phyloP scores from a whole-genome alignment of 2,797 vertebrate species.

The Siniperca undulata region DNA sequence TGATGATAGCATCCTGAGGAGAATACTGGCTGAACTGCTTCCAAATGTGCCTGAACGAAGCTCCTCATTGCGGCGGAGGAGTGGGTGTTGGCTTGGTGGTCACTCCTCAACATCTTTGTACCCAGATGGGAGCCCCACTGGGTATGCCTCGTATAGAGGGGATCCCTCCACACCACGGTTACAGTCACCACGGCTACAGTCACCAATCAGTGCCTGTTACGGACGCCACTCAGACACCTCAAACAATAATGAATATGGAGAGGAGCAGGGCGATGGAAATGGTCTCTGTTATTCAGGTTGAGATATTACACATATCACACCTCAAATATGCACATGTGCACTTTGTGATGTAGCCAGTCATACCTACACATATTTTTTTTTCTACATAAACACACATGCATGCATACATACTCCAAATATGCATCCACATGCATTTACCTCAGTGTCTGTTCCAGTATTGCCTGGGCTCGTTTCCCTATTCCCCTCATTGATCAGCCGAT shows the following conservation, averaged over 20 bases:
- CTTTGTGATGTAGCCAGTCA: constrained; percentile 20
- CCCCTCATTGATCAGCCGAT: constrained; percentile 23
- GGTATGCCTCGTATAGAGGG: constrained; percentile 84
- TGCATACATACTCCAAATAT: not conserved
- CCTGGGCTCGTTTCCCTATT: constrained; percentile 25
- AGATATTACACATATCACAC: constrained; percentile 64
- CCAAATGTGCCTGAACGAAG: constrained; percentile 96
- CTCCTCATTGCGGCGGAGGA: constrained; percentile 90
- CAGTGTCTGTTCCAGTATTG: constrained; percentile 37
- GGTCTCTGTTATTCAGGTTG: constrained; percentile 94
- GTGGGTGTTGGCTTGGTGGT: constrained; percentile 75
- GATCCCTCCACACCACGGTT: constrained; percentile 83
- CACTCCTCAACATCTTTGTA: constrained; percentile 69
- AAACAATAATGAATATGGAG: constrained; percentile 86
- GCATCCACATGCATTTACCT: constrained; percentile 13
- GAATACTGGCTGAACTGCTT: constrained; percentile 95
- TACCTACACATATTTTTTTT: constrained; percentile 17
- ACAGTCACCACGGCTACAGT: constrained; percentile 85
- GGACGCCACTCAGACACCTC: constrained; percentile 86
- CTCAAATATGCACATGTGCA: constrained; percentile 35
- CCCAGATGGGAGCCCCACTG: constrained; percentile 81
- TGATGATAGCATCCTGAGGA: constrained; percentile 94
- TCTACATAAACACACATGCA: constrained; percentile 4
- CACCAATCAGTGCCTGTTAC: constrained; percentile 93
- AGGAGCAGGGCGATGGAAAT: constrained; percentile 87